phyloP scores from a whole-genome alignment of 1,140 invertebrate species.

The Augochlora pura region DNA sequence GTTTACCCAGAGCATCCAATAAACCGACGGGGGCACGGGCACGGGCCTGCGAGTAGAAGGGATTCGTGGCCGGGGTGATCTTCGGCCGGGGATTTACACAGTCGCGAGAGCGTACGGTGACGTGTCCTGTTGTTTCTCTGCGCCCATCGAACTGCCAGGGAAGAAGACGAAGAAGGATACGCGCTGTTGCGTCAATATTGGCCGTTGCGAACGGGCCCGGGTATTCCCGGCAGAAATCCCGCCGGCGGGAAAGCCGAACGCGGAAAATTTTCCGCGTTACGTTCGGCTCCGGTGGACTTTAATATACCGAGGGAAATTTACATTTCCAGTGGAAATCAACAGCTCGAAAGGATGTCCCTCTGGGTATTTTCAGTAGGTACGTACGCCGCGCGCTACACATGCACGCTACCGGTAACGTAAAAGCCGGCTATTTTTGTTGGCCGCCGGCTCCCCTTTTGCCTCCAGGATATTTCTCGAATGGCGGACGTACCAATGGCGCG shows the following conservation, averaged over 20 bases:
- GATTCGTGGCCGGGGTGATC: constrained; percentile 11
- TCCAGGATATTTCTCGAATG: neutral
- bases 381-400: no score
- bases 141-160: neutral
- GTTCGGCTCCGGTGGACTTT: neutral
- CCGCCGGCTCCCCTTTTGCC: neutral
- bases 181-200: constrained; percentile 35
- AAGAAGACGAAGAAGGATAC: constrained; percentile 32
- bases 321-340: constrained; percentile 4
- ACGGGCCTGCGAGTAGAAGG: neutral
- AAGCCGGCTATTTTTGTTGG: neutral
- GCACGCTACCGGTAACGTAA: neutral
- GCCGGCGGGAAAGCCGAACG: neutral
- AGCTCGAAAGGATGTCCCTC: neutral
- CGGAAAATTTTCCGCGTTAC: neutral
- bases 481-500: neutral
- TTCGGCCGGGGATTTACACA: constrained; percentile 54
- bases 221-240: neutral
- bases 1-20: constrained; percentile 53
- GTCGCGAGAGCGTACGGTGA: constrained; percentile 26
- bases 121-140: constrained; percentile 43
- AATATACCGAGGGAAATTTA: constrained; percentile 1
- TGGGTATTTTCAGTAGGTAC: neutral
- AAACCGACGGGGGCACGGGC: constrained; percentile 34
- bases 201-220: neutral